These are phyloP conservation scores for Ophion ventricosus DNA, from an alignment of 2,888 invertebrate genomes.

Conservation along the genomic window DNA sequence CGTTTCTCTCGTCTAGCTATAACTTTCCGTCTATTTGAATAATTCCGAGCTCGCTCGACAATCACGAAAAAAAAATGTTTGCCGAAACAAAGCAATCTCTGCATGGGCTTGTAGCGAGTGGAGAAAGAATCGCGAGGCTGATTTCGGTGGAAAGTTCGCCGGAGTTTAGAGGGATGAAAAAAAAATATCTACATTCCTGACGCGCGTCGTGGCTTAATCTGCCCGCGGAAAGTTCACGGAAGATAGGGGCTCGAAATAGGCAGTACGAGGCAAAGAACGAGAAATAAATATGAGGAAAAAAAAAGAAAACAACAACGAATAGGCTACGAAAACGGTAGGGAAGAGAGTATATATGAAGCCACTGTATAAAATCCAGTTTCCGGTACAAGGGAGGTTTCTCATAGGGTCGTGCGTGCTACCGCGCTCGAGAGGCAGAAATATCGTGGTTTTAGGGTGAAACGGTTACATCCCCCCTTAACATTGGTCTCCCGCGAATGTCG, in stretches of 20 bases:
- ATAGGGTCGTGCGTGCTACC: constrained; percentile 61
- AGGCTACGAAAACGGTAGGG: constrained; percentile 15
- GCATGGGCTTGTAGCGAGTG: not conserved
- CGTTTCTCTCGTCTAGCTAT: not conserved
- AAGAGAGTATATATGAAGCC: constrained; percentile 49
- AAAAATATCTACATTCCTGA: constrained; percentile 47
- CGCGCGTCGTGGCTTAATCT: constrained; percentile 56
- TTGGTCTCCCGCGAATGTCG: constrained; percentile 45
- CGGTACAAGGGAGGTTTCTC: constrained; percentile 56
- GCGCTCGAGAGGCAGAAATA: constrained; percentile 31
- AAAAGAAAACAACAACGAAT: constrained; percentile 9
- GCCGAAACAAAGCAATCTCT: not conserved
- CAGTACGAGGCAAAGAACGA: constrained; percentile 19
- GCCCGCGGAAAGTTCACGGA: constrained; percentile 51
- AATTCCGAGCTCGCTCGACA: not conserved
- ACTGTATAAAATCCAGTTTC: constrained; percentile 64
- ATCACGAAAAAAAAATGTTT: constrained; percentile 4
- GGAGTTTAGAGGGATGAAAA: constrained; percentile 13
- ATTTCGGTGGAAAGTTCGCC: not conserved
- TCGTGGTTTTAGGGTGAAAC: constrained; percentile 45
- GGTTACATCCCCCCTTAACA: constrained; percentile 26
- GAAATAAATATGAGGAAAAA: constrained; percentile 36
- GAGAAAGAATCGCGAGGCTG: not conserved
- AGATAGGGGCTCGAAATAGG: constrained; percentile 24
- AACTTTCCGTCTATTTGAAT: not conserved